phyloP scores from a whole-genome alignment of 2,113 vertebrate genomes.

The Cynocephalus volans region DNA sequence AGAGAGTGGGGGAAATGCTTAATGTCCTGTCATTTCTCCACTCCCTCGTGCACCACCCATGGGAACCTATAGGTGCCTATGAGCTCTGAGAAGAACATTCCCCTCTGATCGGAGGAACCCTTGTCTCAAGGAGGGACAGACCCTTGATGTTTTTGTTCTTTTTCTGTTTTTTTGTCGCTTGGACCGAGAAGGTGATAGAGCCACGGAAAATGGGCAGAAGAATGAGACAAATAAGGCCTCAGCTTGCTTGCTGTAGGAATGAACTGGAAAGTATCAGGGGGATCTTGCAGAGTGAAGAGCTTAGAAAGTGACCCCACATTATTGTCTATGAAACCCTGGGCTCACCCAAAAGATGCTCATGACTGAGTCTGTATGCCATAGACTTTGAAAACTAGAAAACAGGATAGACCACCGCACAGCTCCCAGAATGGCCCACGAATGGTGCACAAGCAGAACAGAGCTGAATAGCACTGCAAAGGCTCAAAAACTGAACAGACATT shows the following conservation, averaged over 20 bases:
- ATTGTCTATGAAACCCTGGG: not conserved
- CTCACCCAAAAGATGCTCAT: not conserved
- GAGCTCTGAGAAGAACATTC: not conserved
- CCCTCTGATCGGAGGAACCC: not conserved
- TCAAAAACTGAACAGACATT: not conserved
- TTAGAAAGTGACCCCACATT: not conserved
- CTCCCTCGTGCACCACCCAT: not conserved
- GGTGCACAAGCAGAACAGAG: not conserved
- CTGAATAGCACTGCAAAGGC: not conserved
- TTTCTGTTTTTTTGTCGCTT: not conserved
- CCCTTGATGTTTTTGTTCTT: not conserved
- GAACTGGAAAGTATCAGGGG: not conserved
- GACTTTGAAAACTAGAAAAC: not conserved
- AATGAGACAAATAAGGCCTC: not conserved
- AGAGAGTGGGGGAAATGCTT: not conserved
- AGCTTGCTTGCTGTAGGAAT: not conserved
- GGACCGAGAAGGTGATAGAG: not conserved
- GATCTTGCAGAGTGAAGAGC: not conserved
- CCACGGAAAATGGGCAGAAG: not conserved
- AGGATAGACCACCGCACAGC: not conserved
- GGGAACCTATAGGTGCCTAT: not conserved
- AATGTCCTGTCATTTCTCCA: not conserved
- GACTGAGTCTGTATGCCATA: not conserved
- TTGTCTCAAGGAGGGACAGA: not conserved
- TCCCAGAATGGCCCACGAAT: not conserved